Evolutionary conservation across 2,113 vertebrate genomes (phyloP).

Genomic region (Pundamilia nyererei): DNA sequence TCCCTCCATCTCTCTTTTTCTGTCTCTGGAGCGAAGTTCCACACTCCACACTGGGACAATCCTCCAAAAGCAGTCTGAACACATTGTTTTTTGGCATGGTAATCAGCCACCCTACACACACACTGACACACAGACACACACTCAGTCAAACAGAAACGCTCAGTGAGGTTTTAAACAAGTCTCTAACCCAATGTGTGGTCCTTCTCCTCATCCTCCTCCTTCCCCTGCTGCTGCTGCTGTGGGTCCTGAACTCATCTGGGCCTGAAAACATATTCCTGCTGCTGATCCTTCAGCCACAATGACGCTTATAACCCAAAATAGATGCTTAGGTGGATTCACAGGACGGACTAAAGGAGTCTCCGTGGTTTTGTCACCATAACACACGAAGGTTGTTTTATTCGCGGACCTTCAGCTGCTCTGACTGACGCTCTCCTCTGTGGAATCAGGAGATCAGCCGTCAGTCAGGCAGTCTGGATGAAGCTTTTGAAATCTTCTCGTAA

Average conservation of each 20-base stretch:
- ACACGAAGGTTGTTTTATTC: not conserved
- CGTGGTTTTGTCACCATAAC: not conserved
- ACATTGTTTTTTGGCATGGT: conserved; percentile 53
- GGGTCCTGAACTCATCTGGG: not conserved
- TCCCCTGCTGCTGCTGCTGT: not conserved
- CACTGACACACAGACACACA: not conserved
- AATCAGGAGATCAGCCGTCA: not conserved
- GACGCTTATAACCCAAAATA: conserved; percentile 10
- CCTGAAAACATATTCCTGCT: not conserved
- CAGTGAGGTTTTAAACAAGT: conserved; percentile 27
- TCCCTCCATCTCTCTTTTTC: not conserved
- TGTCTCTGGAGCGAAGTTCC: not conserved
- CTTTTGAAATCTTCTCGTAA: not conserved
- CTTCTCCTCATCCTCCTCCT: not conserved
- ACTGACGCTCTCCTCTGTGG: not conserved
- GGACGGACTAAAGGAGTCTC: not conserved
- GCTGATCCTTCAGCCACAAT: conserved; percentile 1
- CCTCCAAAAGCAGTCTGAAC: conserved; percentile 35
- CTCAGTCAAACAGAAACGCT: conserved; percentile 15
- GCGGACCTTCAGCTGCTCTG: not conserved
- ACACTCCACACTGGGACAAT: conserved; percentile 12
- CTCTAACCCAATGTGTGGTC: conserved; percentile 54
- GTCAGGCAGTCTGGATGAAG: not conserved
- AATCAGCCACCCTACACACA: not conserved
- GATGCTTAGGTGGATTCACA: not conserved